Evolutionary conservation across 2,113 vertebrate species (phyloP).

Genomic region (Pelecanoides urinatrix): DNA sequence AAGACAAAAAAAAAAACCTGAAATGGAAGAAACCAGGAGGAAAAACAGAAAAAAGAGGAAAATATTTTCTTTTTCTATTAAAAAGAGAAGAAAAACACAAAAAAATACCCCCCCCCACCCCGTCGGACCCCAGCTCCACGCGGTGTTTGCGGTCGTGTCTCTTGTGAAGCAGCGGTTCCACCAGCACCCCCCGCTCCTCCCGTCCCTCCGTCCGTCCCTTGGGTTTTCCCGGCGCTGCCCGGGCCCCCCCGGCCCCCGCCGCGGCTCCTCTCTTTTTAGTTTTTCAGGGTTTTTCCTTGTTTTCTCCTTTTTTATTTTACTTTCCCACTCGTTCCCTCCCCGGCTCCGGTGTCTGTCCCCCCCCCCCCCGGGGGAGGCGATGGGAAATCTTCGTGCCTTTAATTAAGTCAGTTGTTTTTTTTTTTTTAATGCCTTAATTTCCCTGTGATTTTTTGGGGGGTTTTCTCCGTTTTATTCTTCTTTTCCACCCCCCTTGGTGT

Average conservation of each 20-base stretch:
- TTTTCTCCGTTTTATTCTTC: not conserved
- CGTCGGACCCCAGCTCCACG: slow-evolving; percentile 45
- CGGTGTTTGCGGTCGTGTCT: slow-evolving; percentile 62
- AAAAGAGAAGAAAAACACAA: slow-evolving; percentile 66
- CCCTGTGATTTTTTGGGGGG: not conserved
- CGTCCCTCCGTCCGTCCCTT: not conserved
- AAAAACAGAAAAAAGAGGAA: not conserved
- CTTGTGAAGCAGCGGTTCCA: slow-evolving; percentile 45
- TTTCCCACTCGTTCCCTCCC: not conserved
- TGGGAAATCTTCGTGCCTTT: slow-evolving; percentile 49
- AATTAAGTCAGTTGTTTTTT: not conserved
- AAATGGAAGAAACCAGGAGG: not conserved
- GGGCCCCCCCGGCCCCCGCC: not conserved
- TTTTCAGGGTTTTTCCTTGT: not conserved
- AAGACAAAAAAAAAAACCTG: no score
- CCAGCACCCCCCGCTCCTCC: not conserved
- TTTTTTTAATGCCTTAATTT: slow-evolving; percentile 65
- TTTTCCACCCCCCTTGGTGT: not conserved
- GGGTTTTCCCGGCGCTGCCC: not conserved
- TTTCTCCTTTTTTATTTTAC: not conserved
- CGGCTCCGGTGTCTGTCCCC: not conserved
- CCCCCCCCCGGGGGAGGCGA: not conserved
- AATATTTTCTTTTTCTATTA: slow-evolving; percentile 78
- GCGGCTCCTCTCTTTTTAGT: not conserved
- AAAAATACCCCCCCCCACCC: slow-evolving; percentile 35